These are phyloP conservation scores for Cyprinodon variegatus DNA, from an alignment of 2,113 vertebrate species.

Conservation along the genomic window DNA sequence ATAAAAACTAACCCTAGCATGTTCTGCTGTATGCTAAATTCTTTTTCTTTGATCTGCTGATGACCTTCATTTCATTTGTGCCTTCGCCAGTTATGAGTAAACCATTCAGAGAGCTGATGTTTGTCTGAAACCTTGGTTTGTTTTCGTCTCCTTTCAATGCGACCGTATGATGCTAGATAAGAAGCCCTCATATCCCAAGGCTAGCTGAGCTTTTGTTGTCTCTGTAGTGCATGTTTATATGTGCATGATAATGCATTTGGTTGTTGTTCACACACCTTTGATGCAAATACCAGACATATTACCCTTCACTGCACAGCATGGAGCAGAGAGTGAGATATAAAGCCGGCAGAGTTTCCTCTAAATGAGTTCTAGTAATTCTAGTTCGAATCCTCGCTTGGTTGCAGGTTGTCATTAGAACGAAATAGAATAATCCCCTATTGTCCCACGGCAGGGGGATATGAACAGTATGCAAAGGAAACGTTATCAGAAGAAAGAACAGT, in stretches of 20 bases:
- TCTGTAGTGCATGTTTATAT: constrained; percentile 9
- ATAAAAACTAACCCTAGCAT: neutral
- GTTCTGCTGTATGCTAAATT: neutral
- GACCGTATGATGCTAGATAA: neutral
- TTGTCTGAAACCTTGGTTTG: neutral
- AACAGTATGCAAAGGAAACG: no score
- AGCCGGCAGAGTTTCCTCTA: fast-evolving
- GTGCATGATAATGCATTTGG: constrained; percentile 10
- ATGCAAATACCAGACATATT: neutral
- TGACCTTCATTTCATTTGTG: constrained; percentile 27
- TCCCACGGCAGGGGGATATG: no score
- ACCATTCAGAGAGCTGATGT: constrained; percentile 6
- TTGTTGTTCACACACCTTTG: constrained; percentile 5
- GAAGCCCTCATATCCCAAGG: neutral
- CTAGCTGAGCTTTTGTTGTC: constrained; percentile 7
- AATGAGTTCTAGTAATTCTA: neutral
- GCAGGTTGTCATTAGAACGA: neutral
- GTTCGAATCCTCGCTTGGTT: neutral
- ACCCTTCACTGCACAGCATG: constrained; percentile 1
- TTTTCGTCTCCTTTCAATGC: neutral
- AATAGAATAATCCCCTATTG: no score
- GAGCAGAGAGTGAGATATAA: neutral
- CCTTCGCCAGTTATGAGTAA: constrained; percentile 9
- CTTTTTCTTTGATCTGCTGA: constrained; percentile 3
- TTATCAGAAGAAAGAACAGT: no score